Evolutionary conservation across 2,113 vertebrate genomes (phyloP), one percentile per base, ranked within the genome.

Genomic region (Macquaria ambigua): DNA sequence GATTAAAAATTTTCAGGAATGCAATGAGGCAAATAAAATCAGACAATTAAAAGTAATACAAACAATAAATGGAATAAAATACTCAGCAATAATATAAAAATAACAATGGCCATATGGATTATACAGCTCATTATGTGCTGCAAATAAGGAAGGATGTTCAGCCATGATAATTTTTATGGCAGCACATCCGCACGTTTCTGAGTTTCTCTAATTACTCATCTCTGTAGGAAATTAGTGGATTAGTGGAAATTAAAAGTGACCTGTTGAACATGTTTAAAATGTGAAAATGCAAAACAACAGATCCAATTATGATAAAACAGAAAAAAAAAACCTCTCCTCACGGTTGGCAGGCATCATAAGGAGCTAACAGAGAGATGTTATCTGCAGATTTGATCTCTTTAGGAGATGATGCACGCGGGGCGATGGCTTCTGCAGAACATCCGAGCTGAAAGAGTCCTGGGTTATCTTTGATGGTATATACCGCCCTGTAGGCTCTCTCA

Each of bases 331-430:
- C 1, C 8, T 81, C 81, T 71, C 39, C 23, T 76, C 39, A 56
- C 52, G 61, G 15, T 12, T 72, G 59, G 56, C 59, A 21, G 52
- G 18, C 48, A n/a, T 71, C 50, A 59, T 2, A 34, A 16, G 39
- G 53, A 68, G 77, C 46, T 53, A 31, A 63, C 23, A 6, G 37
- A 48, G 58, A 50, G 43, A 63, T 10, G 55, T 37, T 14, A 67
- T 78, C 74, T 23, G 10, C 34, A 37, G 46, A 46, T 77, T n/a
- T 63, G 59, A 77, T 70, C 46, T 83, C 34, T 25, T 12, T 6
- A n/a, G 58, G n/a, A 55, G 25, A 71, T 68, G n/a, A 68, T 52
- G 69, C 48, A 39, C 23, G 7, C 23, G 0, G 28, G 43, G 28
- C 23, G 20, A 25, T 4, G 59, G 50, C 23, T 66, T 74, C 58